These are phyloP conservation scores for Buathra laborator DNA, from an alignment of 2,888 invertebrate species.

Conservation along the genomic window DNA sequence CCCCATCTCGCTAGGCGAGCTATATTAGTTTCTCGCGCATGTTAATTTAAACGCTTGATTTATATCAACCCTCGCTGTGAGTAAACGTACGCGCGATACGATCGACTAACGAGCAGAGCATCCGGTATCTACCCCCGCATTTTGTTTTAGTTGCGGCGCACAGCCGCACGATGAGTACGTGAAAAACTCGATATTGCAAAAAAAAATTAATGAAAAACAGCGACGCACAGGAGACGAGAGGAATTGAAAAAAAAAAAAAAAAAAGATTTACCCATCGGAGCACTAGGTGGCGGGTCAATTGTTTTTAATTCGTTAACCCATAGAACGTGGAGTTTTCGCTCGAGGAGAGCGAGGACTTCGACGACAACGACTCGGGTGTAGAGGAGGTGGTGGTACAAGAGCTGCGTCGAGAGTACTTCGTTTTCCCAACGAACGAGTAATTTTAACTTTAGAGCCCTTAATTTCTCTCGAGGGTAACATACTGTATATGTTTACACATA, in stretches of 20 bases:
- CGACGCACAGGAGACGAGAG: not conserved
- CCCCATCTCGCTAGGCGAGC: not conserved
- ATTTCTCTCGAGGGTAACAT: constrained; percentile 51
- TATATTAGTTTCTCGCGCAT: constrained; percentile 7
- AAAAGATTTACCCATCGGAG: constrained; percentile 4
- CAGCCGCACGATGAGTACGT: not conserved
- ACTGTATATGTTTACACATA: not conserved
- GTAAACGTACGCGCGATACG: constrained; percentile 24
- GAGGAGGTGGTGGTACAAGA: constrained; percentile 24
- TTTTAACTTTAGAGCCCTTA: constrained; percentile 54
- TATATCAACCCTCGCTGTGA: constrained; percentile 16
- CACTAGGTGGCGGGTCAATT: constrained; percentile 38
- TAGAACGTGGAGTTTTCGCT: constrained; percentile 21
- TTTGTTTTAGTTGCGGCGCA: constrained; percentile 21
- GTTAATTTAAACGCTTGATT: constrained; percentile 45
- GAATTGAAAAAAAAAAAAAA: not conserved
- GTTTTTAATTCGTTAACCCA: constrained; percentile 61
- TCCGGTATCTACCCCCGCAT: constrained; percentile 10
- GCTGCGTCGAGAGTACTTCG: constrained; percentile 53
- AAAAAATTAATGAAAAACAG: constrained; percentile 9
- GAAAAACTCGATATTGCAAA: not conserved
- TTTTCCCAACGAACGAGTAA: constrained; percentile 52
- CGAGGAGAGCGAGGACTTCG: constrained; percentile 14
- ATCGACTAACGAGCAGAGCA: constrained; percentile 43
- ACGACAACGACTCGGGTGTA: constrained; percentile 7